These are phyloP conservation scores for Tetragnatha montana DNA, from an alignment of 2,888 invertebrate genomes.

Conservation along the genomic window DNA sequence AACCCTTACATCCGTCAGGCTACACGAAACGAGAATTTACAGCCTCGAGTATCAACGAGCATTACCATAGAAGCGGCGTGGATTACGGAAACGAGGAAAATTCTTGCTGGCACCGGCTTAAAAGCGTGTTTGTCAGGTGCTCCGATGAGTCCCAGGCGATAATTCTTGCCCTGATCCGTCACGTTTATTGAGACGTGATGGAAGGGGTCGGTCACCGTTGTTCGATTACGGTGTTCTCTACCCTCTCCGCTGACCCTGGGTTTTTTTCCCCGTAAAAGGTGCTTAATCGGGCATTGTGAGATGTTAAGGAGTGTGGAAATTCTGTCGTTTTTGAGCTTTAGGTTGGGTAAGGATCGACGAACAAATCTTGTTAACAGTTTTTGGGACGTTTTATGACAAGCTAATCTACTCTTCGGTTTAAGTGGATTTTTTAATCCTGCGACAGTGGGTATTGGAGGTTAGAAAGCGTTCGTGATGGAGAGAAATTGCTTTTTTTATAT, in stretches of 20 bases:
- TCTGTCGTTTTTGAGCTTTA: constrained; percentile 19
- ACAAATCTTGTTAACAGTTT: neutral
- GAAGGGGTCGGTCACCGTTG: constrained; percentile 65
- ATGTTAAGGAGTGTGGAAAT: constrained; percentile 16
- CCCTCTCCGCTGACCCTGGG: neutral
- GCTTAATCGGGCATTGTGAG: constrained; percentile 18
- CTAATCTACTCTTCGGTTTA: too few species aligned
- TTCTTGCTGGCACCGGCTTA: neutral
- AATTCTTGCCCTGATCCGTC: constrained; percentile 56
- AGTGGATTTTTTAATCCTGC: too few species aligned
- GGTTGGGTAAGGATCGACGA: neutral
- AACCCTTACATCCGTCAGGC: neutral
- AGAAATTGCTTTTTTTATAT: too few species aligned
- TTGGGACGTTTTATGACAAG: neutral
- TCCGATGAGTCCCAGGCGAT: constrained; percentile 46
- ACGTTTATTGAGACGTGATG: constrained; percentile 63
- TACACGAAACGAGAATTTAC: neutral
- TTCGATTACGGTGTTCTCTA: constrained; percentile 44
- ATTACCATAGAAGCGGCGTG: neutral
- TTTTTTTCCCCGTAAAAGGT: constrained; percentile 10
- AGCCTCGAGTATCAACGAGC: neutral
- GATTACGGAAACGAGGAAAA: constrained; percentile 1
- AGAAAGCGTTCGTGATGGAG: too few species aligned
- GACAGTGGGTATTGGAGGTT: too few species aligned
- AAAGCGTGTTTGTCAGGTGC: constrained; percentile 6